Evolutionary conservation across 2,888 invertebrate species (phyloP).

Genomic region (Caenorhabditis doughertyi): DNA sequence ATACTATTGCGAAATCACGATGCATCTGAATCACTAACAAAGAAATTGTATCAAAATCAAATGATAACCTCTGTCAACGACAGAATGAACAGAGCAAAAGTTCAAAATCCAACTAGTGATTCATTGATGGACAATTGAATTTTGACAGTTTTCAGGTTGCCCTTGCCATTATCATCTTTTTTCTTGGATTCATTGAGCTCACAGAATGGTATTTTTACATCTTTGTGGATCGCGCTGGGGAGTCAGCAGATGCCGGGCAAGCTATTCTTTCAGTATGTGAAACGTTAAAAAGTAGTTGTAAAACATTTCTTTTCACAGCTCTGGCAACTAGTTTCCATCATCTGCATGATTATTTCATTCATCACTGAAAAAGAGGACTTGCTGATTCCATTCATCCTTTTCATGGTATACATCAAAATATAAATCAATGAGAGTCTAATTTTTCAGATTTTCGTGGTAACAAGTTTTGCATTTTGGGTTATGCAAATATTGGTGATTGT

Average conservation of each 20-base stretch:
- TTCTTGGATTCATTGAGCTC: slow-evolving; percentile 54
- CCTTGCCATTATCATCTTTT: slow-evolving; percentile 52
- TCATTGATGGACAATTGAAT: neutral
- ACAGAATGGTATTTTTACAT: slow-evolving; percentile 64
- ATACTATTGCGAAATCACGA: neutral
- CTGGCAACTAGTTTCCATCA: slow-evolving; percentile 54
- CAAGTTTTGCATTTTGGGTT: slow-evolving; percentile 58
- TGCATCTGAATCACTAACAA: neutral
- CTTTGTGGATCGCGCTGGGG: slow-evolving; percentile 49
- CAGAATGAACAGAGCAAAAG: neutral
- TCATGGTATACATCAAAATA: slow-evolving; percentile 43
- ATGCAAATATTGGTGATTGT: slow-evolving; percentile 53
- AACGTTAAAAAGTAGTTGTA: neutral
- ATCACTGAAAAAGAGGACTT: slow-evolving; percentile 51
- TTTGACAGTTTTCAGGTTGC: slow-evolving; percentile 56
- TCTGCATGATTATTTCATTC: slow-evolving; percentile 59
- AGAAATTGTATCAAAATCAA: neutral
- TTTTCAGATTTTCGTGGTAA: slow-evolving; percentile 62
- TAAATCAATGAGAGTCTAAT: neutral
- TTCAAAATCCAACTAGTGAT: neutral
- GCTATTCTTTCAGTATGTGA: slow-evolving; percentile 40
- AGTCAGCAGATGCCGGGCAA: slow-evolving; percentile 34
- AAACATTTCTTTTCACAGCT: slow-evolving; percentile 37
- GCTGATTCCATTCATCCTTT: slow-evolving; percentile 63
- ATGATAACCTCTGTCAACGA: slow-evolving; percentile 42